Conservation (phyloP, 2,888 invertebrate genomes). For the Ramazzottius varieornatus region DNA sequence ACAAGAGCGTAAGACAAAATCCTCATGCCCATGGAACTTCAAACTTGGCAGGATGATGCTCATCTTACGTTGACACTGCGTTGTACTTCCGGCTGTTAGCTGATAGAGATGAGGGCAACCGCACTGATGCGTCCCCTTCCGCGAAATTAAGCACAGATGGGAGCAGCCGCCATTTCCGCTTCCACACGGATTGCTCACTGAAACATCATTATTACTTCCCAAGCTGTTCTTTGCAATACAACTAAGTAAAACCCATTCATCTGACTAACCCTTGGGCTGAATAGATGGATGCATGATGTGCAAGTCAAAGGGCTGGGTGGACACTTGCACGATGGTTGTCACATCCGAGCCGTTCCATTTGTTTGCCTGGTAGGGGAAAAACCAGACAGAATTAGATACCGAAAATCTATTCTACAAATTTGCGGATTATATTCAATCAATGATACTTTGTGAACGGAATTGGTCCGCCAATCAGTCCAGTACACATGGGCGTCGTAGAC, state of each 20-base stretch:
- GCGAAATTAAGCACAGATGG: conserved; percentile 47
- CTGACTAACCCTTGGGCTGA: conserved; percentile 32
- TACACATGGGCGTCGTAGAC: conserved; percentile 61
- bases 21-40: not conserved
- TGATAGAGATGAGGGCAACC: conserved; percentile 68
- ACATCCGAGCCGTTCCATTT: conserved; percentile 58
- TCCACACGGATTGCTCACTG: conserved; percentile 36
- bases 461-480: conserved; percentile 79
- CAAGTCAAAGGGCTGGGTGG: conserved; percentile 68
- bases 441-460: conserved; percentile 41
- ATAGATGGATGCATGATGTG: conserved; percentile 50
- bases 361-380: conserved; percentile 38
- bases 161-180: conserved; percentile 45
- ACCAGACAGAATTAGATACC: too few species aligned
- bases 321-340: conserved; percentile 46
- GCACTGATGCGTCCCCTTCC: conserved; percentile 37
- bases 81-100: conserved; percentile 35
- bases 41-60: not conserved
- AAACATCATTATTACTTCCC: conserved; percentile 4
- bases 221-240: conserved; percentile 6
- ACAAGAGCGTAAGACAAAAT: not conserved
- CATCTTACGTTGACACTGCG: conserved; percentile 12
- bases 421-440: not conserved
- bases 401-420: too few species aligned
- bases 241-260: not conserved